These are phyloP conservation scores for Motacilla alba DNA, from an alignment of 2,113 vertebrate species.

Conservation along the genomic window DNA sequence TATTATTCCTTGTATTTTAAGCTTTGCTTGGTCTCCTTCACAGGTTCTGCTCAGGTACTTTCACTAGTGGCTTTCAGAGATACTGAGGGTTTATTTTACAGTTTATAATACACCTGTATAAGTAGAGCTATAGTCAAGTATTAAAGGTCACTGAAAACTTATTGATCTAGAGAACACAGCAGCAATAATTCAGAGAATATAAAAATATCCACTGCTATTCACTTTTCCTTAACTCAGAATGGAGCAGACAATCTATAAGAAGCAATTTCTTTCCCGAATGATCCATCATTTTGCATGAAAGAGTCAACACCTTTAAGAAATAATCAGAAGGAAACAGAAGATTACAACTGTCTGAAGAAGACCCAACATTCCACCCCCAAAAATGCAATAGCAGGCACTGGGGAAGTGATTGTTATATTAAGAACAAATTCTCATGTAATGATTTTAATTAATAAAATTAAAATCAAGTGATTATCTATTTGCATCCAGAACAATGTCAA, in stretches of 20 bases:
- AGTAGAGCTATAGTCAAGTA: not conserved
- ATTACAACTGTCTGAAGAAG: not conserved
- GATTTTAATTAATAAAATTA: not conserved
- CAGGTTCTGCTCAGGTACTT: not conserved
- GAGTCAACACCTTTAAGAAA: not conserved
- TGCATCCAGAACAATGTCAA: not conserved
- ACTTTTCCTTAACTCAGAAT: not conserved
- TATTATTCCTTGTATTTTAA: conserved; percentile 26
- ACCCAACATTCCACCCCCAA: not conserved
- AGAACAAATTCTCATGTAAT: not conserved
- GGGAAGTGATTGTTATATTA: not conserved
- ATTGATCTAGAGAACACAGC: not conserved
- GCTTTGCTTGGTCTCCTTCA: not conserved
- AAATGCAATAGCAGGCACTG: not conserved
- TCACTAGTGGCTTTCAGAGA: not conserved
- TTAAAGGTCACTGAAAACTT: conserved; percentile 4
- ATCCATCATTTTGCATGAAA: not conserved
- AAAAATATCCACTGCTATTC: not conserved
- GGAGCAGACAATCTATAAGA: not conserved
- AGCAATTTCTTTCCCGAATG: not conserved
- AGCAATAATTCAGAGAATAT: not conserved
- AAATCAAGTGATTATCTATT: not conserved
- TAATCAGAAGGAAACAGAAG: not conserved
- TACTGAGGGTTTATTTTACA: not conserved
- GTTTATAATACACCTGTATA: not conserved